A percentile compares a stretch with the other conserved stretches of the same genome.
Evolutionary conservation across 2,888 invertebrate species (phyloP).

Genomic region (Petrolisthes cinctipes): DNA sequence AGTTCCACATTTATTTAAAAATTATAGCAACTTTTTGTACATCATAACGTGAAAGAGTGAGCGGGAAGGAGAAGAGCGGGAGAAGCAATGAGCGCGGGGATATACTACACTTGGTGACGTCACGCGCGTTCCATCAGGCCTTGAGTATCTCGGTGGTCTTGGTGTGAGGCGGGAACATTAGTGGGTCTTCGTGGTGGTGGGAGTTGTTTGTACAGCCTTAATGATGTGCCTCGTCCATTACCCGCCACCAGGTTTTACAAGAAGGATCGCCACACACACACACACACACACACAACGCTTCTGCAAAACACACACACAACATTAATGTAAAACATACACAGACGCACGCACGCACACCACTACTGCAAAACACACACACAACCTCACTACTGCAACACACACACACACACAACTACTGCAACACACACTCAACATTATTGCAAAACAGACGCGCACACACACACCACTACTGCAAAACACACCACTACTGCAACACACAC

Average conservation of each 20-base stretch:
- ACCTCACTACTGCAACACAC: background rate
- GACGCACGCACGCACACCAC: background rate
- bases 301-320: background rate
- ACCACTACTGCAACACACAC: background rate
- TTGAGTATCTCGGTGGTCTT: too few species aligned
- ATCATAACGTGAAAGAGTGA: too few species aligned
- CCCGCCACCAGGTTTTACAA: background rate
- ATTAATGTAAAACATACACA: background rate
- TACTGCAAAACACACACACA: background rate
- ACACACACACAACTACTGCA: background rate
- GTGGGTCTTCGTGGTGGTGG: background rate
- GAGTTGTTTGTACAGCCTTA: slow-evolving; percentile 10
- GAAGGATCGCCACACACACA: background rate
- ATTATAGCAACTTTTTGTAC: too few species aligned
- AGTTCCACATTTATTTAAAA: too few species aligned
- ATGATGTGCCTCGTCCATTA: slow-evolving; percentile 16
- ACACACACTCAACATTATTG: background rate
- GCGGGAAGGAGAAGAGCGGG: too few species aligned
- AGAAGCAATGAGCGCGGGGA: too few species aligned
- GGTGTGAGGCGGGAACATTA: background rate
- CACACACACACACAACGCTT: background rate
- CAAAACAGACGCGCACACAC: background rate
- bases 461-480: background rate
- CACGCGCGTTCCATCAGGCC: too few species aligned
- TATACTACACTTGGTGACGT: too few species aligned